These are phyloP conservation scores for Parambassis ranga DNA, from an alignment of 2,797 vertebrate species.

Conservation along the genomic window DNA sequence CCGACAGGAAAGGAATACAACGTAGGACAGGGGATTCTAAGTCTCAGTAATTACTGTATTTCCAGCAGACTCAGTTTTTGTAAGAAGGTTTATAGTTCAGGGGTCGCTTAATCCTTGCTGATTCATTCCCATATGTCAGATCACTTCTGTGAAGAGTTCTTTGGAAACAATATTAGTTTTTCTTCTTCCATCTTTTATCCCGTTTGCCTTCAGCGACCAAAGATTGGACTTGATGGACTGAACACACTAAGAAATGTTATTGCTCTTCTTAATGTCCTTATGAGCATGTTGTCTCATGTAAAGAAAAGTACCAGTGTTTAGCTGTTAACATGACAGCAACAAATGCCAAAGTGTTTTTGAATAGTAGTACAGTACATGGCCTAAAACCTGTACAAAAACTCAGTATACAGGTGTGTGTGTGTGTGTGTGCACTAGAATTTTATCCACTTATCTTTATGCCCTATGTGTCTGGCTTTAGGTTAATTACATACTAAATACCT, in stretches of 20 bases:
- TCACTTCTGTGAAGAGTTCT: background rate
- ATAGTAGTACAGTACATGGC: background rate
- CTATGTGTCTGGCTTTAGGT: too few relatives aligned
- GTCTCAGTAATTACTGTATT: background rate
- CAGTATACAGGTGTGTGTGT: too few relatives aligned
- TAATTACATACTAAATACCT: too few relatives aligned
- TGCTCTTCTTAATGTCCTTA: background rate
- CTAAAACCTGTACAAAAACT: background rate
- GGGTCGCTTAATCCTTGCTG: too few relatives aligned
- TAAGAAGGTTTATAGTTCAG: background rate
- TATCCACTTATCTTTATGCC: too few relatives aligned
- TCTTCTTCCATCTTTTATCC: background rate
- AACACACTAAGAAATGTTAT: background rate
- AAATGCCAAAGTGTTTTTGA: constrained; percentile 53
- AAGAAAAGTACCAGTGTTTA: background rate
- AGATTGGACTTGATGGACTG: background rate
- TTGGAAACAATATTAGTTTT: background rate
- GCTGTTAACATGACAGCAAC: background rate
- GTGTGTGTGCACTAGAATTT: too few relatives aligned
- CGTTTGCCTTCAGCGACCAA: too few relatives aligned
- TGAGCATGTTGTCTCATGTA: background rate
- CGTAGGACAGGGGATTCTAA: too few relatives aligned
- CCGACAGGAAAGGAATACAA: background rate
- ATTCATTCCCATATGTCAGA: background rate
- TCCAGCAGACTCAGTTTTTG: background rate